Evolutionary conservation across 2,888 invertebrate genomes (phyloP).

Genomic region (Gandaritis pyraliata): DNA sequence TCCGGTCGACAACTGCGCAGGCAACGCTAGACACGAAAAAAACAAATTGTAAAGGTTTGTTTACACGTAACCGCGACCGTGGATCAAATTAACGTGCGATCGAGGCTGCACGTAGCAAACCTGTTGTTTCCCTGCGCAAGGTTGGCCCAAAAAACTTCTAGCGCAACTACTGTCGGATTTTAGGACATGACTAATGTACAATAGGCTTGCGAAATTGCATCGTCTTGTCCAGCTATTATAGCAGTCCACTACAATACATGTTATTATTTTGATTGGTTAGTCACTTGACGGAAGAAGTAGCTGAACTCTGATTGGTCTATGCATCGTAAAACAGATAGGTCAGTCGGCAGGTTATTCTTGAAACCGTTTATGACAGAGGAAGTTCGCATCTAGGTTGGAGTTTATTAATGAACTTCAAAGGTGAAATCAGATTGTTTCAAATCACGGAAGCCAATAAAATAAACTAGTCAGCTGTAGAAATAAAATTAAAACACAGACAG

Average conservation of each 20-base stretch:
- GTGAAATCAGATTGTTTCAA: slow-evolving; percentile 4
- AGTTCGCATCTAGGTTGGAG: slow-evolving; percentile 25
- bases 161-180: slow-evolving; percentile 63
- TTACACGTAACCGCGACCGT: slow-evolving; percentile 66
- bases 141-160: slow-evolving; percentile 70
- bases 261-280: slow-evolving; percentile 15
- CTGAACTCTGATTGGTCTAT: slow-evolving; percentile 10
- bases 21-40: slow-evolving; percentile 50
- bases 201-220: slow-evolving; percentile 65
- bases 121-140: slow-evolving; percentile 63
- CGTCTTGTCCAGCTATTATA: slow-evolving; percentile 41
- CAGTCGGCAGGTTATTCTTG: slow-evolving; percentile 23
- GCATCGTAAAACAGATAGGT: slow-evolving; percentile 37
- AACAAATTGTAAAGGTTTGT: slow-evolving; percentile 59
- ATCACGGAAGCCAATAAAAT: background rate
- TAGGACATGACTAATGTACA: slow-evolving; percentile 78
- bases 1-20: slow-evolving; percentile 39
- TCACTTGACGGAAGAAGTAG: slow-evolving; percentile 15
- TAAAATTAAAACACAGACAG: background rate
- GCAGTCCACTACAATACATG: background rate
- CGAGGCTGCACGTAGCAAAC: slow-evolving; percentile 77
- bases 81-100: slow-evolving; percentile 67
- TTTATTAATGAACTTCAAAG: slow-evolving; percentile 25
- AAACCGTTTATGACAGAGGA: slow-evolving; percentile 28
- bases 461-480: background rate